Conservation (phyloP, 2,113 vertebrate species). For the Oncorhynchus gorbuscha region DNA sequence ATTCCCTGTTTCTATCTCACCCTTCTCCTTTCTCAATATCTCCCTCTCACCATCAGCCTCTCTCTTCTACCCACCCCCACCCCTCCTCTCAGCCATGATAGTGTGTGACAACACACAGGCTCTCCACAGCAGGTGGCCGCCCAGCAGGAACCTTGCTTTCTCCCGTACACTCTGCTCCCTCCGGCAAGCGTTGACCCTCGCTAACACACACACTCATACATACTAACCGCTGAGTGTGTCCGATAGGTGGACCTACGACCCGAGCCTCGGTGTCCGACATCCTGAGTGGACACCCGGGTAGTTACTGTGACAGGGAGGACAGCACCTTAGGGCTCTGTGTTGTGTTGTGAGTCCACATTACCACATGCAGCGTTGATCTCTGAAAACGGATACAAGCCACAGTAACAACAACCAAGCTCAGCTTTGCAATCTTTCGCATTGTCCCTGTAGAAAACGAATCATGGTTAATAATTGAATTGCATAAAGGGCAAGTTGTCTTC, state of each 20-base stretch:
- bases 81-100: conserved; percentile 27
- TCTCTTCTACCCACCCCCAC: background rate
- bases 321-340: conserved; percentile 20
- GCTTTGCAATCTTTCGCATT: background rate
- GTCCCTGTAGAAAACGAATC: background rate
- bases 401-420: background rate
- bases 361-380: conserved; percentile 21
- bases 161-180: conserved; percentile 14
- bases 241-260: conserved; percentile 22
- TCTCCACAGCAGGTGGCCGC: conserved; percentile 38
- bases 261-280: conserved; percentile 47
- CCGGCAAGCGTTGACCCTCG: conserved; percentile 54
- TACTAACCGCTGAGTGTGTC: conserved; percentile 51
- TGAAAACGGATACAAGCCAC: conserved; percentile 4
- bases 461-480: background rate
- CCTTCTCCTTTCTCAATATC: background rate
- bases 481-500: too few relatives aligned
- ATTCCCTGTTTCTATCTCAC: background rate
- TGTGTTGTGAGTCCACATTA: conserved; percentile 13
- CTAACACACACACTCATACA: conserved; percentile 15
- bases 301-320: conserved; percentile 41
- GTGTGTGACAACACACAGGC: conserved; percentile 29
- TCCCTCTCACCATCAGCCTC: background rate
- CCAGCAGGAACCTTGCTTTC: conserved; percentile 26
- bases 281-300: conserved; percentile 61